Conservation (phyloP, 2,113 vertebrate species). For the Lanius ludovicianus region DNA sequence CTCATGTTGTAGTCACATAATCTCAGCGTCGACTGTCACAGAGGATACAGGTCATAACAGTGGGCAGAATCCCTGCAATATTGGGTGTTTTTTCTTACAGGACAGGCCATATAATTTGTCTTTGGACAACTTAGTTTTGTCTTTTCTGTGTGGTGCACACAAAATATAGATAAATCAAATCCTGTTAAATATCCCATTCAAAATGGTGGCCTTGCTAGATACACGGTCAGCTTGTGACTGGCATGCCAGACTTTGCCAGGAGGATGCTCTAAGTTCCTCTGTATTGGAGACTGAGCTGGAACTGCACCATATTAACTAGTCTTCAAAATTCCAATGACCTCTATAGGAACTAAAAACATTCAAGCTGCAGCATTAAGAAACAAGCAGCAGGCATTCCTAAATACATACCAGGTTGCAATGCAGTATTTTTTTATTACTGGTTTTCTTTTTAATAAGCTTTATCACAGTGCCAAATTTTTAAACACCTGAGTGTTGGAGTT, state of each 20-base stretch:
- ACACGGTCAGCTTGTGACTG: too few relatives aligned
- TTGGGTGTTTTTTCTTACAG: neutral
- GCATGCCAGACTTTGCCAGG: neutral
- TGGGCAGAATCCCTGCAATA: neutral
- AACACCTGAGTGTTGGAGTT: neutral
- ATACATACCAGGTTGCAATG: neutral
- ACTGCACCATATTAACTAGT: neutral
- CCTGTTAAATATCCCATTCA: neutral
- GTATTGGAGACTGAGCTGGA: neutral
- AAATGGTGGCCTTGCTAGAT: neutral
- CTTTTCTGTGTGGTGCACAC: neutral
- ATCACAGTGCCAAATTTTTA: neutral
- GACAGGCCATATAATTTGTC: neutral
- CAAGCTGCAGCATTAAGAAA: neutral
- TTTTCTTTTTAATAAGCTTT: neutral
- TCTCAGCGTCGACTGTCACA: neutral
- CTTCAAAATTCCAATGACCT: neutral
- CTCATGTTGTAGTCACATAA: neutral
- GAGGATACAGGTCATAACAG: neutral
- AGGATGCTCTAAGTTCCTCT: neutral
- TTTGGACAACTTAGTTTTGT: neutral
- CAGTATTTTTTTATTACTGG: neutral
- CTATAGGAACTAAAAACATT: neutral
- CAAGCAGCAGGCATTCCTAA: neutral
- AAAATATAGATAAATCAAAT: neutral